Evolutionary conservation across 1,140 invertebrate genomes (phyloP), one percentile per base, ranked within the genome.

Genomic region (Neotoxoptera formosana): DNA sequence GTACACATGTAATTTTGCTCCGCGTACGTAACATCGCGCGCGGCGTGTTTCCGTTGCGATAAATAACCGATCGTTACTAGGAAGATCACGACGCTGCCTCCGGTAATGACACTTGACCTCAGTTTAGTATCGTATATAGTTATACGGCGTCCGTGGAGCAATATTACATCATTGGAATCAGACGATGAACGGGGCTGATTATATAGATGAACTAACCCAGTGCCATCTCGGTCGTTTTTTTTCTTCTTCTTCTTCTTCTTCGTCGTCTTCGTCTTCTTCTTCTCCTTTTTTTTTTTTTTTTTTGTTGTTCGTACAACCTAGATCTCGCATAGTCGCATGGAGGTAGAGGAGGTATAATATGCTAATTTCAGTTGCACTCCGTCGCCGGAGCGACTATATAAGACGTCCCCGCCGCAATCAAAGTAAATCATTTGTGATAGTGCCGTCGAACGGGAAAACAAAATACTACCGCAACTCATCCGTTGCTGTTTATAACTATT

Each of bases 21-120:
- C 60, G n/a, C 60, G n/a, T 76, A 53, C 89, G 34, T 36, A 41
- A 25, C 89, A 34, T 60, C 90, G 45, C 90, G 41, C 90, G 45
- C 90, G 41, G 56, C 48, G 56, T 76, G 91, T 92, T 92, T 92
- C 91, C 91, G 91, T 92, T 34, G 91, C 91, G 91, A 92, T 92
- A 91, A 91, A 91, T 81, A 91, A 91, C 67, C 90, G 83, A 81
- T 81, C 90, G 90, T 91, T 83, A 83, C 91, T 51, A 92, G 91
- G 91, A 92, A 92, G 91, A 92, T 92, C 91, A 92, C 91, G 91
- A 92, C 47, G 91, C 51, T 25, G 91, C 91, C 91, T 48, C 60
- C 91, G 91, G 91, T n/a, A 36, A 91, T 83, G 91, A 92, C 91
- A 81, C 91, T 92, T 83, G 91, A 92, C 91, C 91, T 84, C 76